Evolutionary conservation across 2,113 vertebrate species (phyloP).

Genomic region (Ammodytes marinus): DNA sequence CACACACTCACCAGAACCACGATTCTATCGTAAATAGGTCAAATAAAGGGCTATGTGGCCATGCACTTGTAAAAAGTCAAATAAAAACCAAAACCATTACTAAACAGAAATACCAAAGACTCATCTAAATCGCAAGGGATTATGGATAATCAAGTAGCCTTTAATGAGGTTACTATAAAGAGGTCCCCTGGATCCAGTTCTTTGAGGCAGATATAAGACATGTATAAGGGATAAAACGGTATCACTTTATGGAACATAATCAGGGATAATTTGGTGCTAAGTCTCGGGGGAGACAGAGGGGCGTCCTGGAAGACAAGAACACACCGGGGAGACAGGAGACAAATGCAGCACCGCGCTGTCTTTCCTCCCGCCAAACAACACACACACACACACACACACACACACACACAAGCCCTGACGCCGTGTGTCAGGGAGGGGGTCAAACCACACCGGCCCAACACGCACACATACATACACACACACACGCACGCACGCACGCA

Average conservation of each 20-base stretch:
- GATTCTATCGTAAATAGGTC: background rate
- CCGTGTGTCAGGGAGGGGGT: conserved; percentile 36
- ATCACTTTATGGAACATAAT: background rate
- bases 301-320: conserved; percentile 10
- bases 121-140: background rate
- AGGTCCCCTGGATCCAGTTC: no score
- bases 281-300: background rate
- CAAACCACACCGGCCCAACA: conserved; percentile 22
- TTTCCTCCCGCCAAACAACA: conserved; percentile 53
- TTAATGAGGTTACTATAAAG: conserved; percentile 14
- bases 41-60: background rate
- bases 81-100: background rate
- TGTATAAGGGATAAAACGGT: background rate
- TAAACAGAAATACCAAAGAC: background rate
- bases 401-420: conserved; percentile 26
- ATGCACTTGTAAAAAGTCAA: background rate
- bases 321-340: conserved; percentile 18
- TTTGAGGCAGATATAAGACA: background rate
- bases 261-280: background rate
- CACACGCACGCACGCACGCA: background rate
- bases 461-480: background rate
- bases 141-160: background rate
- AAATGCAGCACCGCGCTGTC: conserved; percentile 66
- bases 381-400: conserved; percentile 30
- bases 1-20: no score